These are phyloP conservation scores for Oegoconia quadripuncta DNA, from an alignment of 2,888 invertebrate genomes.

Conservation along the genomic window DNA sequence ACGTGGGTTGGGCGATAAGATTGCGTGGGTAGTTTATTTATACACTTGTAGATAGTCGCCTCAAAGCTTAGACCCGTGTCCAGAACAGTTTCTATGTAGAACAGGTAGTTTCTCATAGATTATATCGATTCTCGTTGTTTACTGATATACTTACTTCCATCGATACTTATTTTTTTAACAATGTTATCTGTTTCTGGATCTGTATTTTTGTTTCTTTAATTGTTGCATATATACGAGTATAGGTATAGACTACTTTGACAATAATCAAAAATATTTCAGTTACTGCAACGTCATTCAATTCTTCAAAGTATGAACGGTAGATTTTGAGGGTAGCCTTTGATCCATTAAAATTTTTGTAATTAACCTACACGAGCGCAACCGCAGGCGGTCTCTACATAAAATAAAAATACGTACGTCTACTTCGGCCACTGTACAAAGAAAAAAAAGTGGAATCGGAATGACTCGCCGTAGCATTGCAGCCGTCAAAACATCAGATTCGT, in stretches of 20 bases:
- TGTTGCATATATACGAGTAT: not conserved
- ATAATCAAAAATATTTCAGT: too few species aligned
- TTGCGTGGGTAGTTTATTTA: conserved; percentile 65
- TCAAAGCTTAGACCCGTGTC: conserved; percentile 48
- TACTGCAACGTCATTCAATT: not conserved
- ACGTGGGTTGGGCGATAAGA: conserved; percentile 55
- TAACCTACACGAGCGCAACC: conserved; percentile 9
- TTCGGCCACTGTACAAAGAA: conserved; percentile 11
- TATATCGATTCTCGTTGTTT: conserved; percentile 35
- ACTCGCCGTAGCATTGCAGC: conserved; percentile 25
- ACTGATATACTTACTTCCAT: conserved; percentile 11
- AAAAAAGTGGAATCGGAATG: conserved; percentile 14
- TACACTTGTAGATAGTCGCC: conserved; percentile 51
- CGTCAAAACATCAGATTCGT: conserved; percentile 43
- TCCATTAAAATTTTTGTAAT: conserved; percentile 14
- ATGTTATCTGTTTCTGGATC: too few species aligned
- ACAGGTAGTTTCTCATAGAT: conserved; percentile 59
- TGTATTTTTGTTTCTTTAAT: not conserved
- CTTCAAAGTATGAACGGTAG: not conserved
- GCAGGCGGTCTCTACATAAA: conserved; percentile 10
- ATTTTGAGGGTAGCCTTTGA: conserved; percentile 1
- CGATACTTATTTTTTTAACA: too few species aligned
- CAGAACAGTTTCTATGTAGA: conserved; percentile 47
- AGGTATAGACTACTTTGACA: too few species aligned
- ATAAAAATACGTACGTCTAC: conserved; percentile 5